phyloP scores from a whole-genome alignment of 2,797 vertebrate genomes.

The Mallotus villosus region DNA sequence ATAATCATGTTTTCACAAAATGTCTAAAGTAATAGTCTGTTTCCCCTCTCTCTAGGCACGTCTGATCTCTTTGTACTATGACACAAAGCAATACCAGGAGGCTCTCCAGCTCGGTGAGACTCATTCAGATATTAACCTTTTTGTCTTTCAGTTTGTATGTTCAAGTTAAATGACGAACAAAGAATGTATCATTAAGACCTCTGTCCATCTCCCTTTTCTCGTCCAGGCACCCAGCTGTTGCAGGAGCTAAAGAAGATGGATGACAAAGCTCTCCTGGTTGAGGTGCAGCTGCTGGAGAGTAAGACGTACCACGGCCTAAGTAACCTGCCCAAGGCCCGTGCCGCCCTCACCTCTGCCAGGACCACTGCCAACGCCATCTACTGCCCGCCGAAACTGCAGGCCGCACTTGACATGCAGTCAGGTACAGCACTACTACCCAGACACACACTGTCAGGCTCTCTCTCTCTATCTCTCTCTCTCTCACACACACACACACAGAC shows the following conservation, averaged over 20 bases:
- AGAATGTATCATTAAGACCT: not conserved
- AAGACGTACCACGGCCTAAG: conserved; percentile 98
- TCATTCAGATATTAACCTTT: not conserved
- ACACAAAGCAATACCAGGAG: conserved; percentile 97
- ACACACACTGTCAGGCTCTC: not conserved
- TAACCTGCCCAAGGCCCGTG: conserved; percentile 95
- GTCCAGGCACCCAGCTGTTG: conserved; percentile 88
- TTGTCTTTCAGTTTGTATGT: not conserved
- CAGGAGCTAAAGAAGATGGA: conserved; percentile 99
- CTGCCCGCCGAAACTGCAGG: conserved; percentile 97
- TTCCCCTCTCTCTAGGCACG: conserved; percentile 79
- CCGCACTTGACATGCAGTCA: conserved; percentile 98
- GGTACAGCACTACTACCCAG: conserved; percentile 65
- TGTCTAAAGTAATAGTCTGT: not conserved
- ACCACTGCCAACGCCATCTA: conserved; percentile 99
- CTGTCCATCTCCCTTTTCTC: not conserved
- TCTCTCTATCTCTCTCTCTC: not conserved
- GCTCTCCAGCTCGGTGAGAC: conserved; percentile 91
- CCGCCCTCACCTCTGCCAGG: conserved; percentile 94
- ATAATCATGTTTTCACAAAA: too few relatives aligned
- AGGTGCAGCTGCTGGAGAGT: conserved; percentile 97
- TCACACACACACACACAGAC: not conserved
- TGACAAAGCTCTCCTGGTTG: conserved; percentile 96
- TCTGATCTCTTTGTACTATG: conserved; percentile 95
- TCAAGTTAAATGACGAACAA: not conserved